Conservation (phyloP, 1,140 invertebrate genomes). For the Monochamus saltuarius region DNA sequence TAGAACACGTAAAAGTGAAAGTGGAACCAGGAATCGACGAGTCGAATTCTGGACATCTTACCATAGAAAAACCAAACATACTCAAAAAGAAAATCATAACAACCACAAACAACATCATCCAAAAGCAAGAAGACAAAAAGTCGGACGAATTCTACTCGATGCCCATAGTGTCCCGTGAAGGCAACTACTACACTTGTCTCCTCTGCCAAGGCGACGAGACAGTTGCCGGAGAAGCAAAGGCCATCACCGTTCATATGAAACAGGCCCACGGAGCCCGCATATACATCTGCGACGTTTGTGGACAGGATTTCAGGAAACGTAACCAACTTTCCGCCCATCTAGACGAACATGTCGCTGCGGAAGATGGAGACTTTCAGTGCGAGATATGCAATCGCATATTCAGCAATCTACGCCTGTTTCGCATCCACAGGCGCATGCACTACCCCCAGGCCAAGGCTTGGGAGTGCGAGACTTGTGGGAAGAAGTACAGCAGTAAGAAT, state of each 20-base stretch:
- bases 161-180: slow-evolving; percentile 46
- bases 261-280: slow-evolving; percentile 60
- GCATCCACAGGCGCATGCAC: slow-evolving; percentile 64
- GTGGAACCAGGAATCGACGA: slow-evolving; percentile 33
- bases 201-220: slow-evolving; percentile 57
- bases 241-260: slow-evolving; percentile 64
- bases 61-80: slow-evolving; percentile 34
- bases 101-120: slow-evolving; percentile 19
- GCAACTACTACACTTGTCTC: slow-evolving; percentile 58
- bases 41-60: neutral
- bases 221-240: slow-evolving; percentile 57
- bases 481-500: slow-evolving; percentile 66
- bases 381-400: slow-evolving; percentile 67
- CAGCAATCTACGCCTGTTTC: slow-evolving; percentile 61
- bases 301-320: slow-evolving; percentile 62
- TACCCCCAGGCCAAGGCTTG: slow-evolving; percentile 63
- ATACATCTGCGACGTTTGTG: slow-evolving; percentile 73
- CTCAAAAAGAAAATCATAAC: slow-evolving; percentile 38
- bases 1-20: slow-evolving; percentile 33
- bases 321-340: slow-evolving; percentile 65
- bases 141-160: slow-evolving; percentile 7
- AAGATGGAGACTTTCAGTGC: slow-evolving; percentile 65
- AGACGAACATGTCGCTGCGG: slow-evolving; percentile 62
- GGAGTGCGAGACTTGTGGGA: slow-evolving; percentile 64
- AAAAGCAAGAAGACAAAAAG: slow-evolving; percentile 17